phyloP scores from a whole-genome alignment of 2,113 vertebrate genomes.

The Tretioscincus oriximinensis region DNA sequence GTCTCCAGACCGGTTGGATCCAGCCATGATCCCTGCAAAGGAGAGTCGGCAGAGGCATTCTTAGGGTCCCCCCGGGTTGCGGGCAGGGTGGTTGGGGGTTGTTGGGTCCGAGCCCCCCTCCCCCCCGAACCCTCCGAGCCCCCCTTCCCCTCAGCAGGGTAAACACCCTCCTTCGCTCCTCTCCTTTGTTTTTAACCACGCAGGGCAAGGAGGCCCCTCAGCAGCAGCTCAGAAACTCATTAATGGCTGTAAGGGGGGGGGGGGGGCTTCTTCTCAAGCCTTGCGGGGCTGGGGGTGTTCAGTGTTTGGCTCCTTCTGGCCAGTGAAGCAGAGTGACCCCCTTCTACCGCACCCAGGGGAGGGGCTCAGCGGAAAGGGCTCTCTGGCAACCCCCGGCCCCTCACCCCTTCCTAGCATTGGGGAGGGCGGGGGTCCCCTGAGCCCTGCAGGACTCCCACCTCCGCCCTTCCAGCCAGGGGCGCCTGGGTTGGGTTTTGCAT shows the following conservation, averaged over 20 bases:
- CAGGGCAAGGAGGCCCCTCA: background rate
- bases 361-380: background rate
- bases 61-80: background rate
- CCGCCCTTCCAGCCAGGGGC: too few species aligned
- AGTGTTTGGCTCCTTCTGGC: background rate
- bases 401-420: too few species aligned
- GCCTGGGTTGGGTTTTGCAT: too few species aligned
- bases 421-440: too few species aligned
- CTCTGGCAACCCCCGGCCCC: too few species aligned
- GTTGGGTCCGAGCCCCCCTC: background rate
- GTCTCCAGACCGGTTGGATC: constrained; percentile 96
- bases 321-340: background rate
- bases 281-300: background rate
- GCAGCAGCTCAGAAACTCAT: background rate
- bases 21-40: constrained; percentile 94
- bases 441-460: too few species aligned
- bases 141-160: background rate
- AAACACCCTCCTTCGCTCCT: too few species aligned
- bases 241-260: background rate
- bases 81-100: too few species aligned
- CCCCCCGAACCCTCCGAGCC: background rate
- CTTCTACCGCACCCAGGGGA: background rate
- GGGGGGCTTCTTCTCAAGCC: background rate
- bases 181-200: too few species aligned
- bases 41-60: background rate